These are phyloP conservation scores for Pyralis farinalis DNA, from an alignment of 2,888 invertebrate species.

Conservation along the genomic window DNA sequence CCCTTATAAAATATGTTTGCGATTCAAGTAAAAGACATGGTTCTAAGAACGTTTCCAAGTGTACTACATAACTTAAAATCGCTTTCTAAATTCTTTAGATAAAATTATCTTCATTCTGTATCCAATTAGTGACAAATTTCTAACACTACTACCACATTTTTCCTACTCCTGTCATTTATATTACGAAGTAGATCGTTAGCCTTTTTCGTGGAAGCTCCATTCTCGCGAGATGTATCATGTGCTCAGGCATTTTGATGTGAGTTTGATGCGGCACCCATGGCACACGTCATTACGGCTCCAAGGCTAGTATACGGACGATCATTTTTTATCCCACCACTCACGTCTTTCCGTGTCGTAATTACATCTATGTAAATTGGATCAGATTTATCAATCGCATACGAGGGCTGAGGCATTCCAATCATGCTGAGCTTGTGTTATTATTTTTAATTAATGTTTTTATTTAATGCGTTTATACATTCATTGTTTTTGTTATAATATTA, in stretches of 20 bases:
- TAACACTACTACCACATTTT: too few relatives aligned
- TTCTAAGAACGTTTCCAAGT: background rate
- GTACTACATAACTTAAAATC: too few relatives aligned
- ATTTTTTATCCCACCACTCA: slow-evolving; percentile 26
- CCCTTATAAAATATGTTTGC: too few relatives aligned
- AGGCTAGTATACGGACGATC: slow-evolving; percentile 18
- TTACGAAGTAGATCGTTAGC: slow-evolving; percentile 14
- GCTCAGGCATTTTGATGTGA: slow-evolving; percentile 56
- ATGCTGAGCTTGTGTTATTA: slow-evolving; percentile 26
- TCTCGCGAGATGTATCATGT: slow-evolving; percentile 12
- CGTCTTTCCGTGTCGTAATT: slow-evolving; percentile 52
- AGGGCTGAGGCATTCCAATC: slow-evolving; percentile 44
- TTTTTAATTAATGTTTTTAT: slow-evolving; percentile 10
- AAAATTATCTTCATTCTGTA: too few relatives aligned
- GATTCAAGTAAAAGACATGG: too few relatives aligned
- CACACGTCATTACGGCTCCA: slow-evolving; percentile 36
- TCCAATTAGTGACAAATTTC: too few relatives aligned
- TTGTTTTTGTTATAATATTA: too few relatives aligned
- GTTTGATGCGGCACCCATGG: slow-evolving; percentile 50
- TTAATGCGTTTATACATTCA: slow-evolving; percentile 15
- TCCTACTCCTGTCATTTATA: too few relatives aligned
- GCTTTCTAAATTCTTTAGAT: too few relatives aligned
- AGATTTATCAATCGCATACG: slow-evolving; percentile 57
- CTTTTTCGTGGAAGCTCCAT: slow-evolving; percentile 31
- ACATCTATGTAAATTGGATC: slow-evolving; percentile 67